Evolutionary conservation across 2,113 vertebrate genomes (phyloP).

Genomic region (Campylomormyrus numenius): DNA sequence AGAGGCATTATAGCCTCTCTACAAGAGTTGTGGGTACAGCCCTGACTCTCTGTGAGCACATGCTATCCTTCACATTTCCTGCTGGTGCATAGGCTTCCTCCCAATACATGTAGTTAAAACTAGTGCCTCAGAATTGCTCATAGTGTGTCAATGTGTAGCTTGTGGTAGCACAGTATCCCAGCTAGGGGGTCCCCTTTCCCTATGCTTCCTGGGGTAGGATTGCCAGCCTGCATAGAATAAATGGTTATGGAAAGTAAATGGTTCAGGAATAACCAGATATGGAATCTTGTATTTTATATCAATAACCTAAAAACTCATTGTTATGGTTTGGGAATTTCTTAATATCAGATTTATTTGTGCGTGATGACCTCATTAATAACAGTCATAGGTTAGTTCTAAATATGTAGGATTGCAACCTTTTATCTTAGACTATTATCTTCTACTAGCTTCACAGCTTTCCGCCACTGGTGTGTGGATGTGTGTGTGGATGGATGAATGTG

Average conservation of each 20-base stretch:
- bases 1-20: too few species aligned
- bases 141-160: background rate
- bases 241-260: background rate
- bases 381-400: background rate
- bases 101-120: background rate
- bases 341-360: background rate
- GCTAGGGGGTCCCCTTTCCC: background rate
- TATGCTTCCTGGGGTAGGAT: too few species aligned
- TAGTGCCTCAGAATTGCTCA: background rate
- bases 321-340: background rate
- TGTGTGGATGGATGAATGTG: too few species aligned
- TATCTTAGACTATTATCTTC: background rate
- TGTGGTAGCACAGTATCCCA: background rate
- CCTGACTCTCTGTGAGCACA: too few species aligned
- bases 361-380: background rate
- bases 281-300: background rate
- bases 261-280: background rate
- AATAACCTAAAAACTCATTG: too few species aligned
- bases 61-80: too few species aligned
- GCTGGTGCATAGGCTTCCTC: too few species aligned
- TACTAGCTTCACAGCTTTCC: background rate
- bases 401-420: background rate
- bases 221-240: background rate
- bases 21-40: too few species aligned
- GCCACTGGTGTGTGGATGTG: too few species aligned